A percentile compares a stretch with the other conserved stretches of the same genome.
Conservation (phyloP, 2,113 vertebrate species). For the Ellobius talpinus region DNA sequence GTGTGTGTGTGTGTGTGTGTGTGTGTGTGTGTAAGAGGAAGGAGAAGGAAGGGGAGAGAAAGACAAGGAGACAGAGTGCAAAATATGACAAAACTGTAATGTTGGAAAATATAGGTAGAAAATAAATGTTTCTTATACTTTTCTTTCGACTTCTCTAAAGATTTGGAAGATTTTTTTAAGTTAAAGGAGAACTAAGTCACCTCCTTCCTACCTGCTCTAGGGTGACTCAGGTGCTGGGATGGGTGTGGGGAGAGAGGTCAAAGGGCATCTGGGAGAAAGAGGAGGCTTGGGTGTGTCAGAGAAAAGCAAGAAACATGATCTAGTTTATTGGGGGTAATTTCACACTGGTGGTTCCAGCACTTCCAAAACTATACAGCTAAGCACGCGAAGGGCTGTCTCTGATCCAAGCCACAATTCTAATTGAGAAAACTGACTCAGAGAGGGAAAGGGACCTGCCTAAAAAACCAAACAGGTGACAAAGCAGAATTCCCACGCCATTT, state of each 20-base stretch:
- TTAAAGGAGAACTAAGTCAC: not conserved
- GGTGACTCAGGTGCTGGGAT: not conserved
- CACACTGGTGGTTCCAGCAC: not conserved
- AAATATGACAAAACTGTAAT: not conserved
- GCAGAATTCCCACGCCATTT: not conserved
- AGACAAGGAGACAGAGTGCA: not conserved
- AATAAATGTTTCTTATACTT: not conserved
- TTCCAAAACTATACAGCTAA: not conserved
- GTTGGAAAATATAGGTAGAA: not conserved
- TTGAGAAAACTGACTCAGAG: not conserved
- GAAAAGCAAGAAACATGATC: not conserved
- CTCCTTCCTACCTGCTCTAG: not conserved
- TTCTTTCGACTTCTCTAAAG: not conserved
- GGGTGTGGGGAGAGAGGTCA: not conserved
- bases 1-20: not conserved
- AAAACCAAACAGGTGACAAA: not conserved
- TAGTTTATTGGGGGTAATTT: not conserved
- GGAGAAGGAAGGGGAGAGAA: not conserved
- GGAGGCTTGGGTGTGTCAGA: not conserved
- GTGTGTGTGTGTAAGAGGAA: not conserved
- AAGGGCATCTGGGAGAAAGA: not conserved
- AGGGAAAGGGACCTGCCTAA: not conserved
- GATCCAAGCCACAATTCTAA: not conserved
- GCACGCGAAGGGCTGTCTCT: not conserved
- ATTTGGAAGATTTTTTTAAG: not conserved